phyloP scores from a whole-genome alignment of 1,140 invertebrate genomes.

The Gonatopus flavifemur region DNA sequence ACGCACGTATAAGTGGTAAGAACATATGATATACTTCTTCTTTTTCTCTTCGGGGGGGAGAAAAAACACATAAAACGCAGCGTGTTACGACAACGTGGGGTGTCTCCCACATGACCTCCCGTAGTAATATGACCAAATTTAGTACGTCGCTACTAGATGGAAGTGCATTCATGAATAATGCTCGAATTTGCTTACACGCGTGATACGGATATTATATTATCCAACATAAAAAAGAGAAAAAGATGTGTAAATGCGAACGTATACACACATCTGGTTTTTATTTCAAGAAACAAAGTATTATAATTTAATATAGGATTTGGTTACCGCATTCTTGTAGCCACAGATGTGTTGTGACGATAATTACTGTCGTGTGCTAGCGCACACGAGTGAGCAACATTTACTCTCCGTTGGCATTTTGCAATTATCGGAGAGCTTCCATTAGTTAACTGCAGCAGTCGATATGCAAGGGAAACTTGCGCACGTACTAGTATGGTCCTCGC shows the following conservation, averaged over 20 bases:
- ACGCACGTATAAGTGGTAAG: neutral
- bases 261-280: too few species aligned
- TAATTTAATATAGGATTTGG: too few species aligned
- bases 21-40: constrained; percentile 39
- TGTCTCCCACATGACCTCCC: constrained; percentile 42
- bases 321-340: too few species aligned
- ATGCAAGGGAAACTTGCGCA: constrained; percentile 43
- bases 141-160: too few species aligned
- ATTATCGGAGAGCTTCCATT: constrained; percentile 59
- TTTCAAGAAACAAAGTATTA: too few species aligned
- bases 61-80: constrained; percentile 48
- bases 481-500: constrained; percentile 43
- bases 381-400: too few species aligned
- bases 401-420: constrained; percentile 51
- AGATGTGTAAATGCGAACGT: too few species aligned
- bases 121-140: constrained; percentile 47
- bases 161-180: constrained; percentile 50
- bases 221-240: too few species aligned
- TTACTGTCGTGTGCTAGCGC: constrained; percentile 50
- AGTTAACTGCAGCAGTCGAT: constrained; percentile 58
- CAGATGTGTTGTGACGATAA: constrained; percentile 55
- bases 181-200: constrained; percentile 34
- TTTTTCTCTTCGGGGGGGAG: too few species aligned
- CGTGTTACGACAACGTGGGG: constrained; percentile 31
- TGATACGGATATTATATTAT: constrained; percentile 5